Base-by-base conservation (phyloP, 2,888 invertebrate genomes). In the Baccha elongata region DNA sequence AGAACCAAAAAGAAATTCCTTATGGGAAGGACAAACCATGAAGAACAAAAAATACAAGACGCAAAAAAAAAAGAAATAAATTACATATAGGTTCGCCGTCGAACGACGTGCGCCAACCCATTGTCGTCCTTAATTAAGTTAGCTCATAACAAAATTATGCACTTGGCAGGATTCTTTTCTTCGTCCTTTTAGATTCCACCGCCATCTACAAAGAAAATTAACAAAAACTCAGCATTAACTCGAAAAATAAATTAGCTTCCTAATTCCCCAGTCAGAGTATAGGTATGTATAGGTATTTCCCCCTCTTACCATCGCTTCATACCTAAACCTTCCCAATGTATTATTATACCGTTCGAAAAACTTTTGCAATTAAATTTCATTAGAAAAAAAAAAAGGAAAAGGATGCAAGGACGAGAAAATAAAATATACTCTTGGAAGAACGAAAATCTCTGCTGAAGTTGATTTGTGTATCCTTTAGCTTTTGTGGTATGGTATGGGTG, bases 291-390 rank as follows among this genome's bases (percentile, higher is more conserved):
- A n/a, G n/a, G n/a, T n/a, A n/a, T n/a, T n/a, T 21, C 53, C 53
- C 35, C 35, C 1, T 1, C n/a, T 17, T 29, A 8, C 23, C 48
- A 5, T 42, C n/a, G 19, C 23, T 4, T n/a, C 50, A 26, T 11
- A 37, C 58, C 32, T 7, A 53, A 64, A 50, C 32, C 64, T 35
- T 65, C 64, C 32, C 40, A n/a, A n/a, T 40, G 40, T 26, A 50
- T 37, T 26, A 48, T 42, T 37, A 44, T 40, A 71, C 55, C 71
- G 64, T 71, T 71, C 65, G 67, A 32, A 62, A 72, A 83, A 83
- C 62, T 83, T 83, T 83, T 67, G 71, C 76, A 83, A 83, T 83
- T 83, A 76, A 83, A 83, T 83, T 83, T 58, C 72, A 65, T 75
- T 69, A 65, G 69, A 62, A 74, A 69, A 68, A 55, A 74, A 29